Conservation (phyloP, 1,140 invertebrate species). For the Drosophila truncata region DNA sequence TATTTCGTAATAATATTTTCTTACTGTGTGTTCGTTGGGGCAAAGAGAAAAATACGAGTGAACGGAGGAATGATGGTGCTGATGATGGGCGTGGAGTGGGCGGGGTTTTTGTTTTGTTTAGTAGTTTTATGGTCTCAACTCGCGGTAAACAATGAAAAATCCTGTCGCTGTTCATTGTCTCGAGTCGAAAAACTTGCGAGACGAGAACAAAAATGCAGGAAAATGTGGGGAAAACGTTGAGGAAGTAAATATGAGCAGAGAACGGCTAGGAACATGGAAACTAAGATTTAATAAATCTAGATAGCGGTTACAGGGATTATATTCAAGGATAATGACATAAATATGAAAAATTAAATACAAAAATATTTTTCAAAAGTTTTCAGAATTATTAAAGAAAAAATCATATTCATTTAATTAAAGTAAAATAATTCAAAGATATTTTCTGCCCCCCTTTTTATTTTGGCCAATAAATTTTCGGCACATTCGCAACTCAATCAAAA, state of each 20-base stretch:
- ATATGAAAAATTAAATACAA: slow-evolving; percentile 4
- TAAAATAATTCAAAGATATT: background rate
- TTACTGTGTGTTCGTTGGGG: background rate
- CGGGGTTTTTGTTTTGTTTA: slow-evolving; percentile 71
- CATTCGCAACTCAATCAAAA: slow-evolving; percentile 36
- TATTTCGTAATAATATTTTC: too few relatives aligned
- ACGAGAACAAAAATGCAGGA: slow-evolving; percentile 7
- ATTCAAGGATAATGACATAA: background rate
- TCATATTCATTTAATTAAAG: slow-evolving; percentile 11
- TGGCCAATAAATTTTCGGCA: slow-evolving; percentile 42
- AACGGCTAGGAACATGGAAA: slow-evolving; percentile 5
- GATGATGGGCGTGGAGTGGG: slow-evolving; percentile 35
- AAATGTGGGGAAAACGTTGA: background rate
- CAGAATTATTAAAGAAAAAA: too few relatives aligned
- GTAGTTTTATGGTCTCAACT: slow-evolving; percentile 79
- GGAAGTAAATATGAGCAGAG: slow-evolving; percentile 1
- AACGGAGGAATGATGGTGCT: slow-evolving; percentile 10
- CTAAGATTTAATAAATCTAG: slow-evolving; percentile 70
- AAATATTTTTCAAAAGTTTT: background rate
- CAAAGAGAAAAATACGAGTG: slow-evolving; percentile 2
- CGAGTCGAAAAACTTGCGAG: slow-evolving; percentile 58
- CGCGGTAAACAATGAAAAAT: slow-evolving; percentile 72
- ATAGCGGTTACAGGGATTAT: slow-evolving; percentile 25
- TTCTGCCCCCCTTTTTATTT: background rate
- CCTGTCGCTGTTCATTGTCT: slow-evolving; percentile 77